These are phyloP conservation scores for Ladona fulva DNA, from an alignment of 1,140 invertebrate genomes.

Conservation along the genomic window DNA sequence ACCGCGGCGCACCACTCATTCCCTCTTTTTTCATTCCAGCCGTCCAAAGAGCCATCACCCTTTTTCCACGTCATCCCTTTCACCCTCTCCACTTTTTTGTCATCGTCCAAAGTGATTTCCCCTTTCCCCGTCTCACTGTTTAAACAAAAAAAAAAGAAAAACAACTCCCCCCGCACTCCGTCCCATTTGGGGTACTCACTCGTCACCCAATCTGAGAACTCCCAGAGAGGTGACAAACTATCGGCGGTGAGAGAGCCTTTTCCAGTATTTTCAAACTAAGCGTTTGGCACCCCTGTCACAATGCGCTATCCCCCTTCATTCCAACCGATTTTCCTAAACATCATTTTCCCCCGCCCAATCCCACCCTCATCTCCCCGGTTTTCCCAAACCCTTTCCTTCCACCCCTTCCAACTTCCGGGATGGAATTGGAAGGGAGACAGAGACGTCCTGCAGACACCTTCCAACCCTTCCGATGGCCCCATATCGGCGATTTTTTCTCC, in stretches of 20 bases:
- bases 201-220: background rate
- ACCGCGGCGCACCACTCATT: no score
- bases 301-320: background rate
- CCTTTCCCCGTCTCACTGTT: no score
- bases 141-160: no score
- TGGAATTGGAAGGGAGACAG: no score
- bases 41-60: no score
- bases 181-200: background rate
- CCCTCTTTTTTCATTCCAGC: no score
- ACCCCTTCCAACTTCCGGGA: background rate
- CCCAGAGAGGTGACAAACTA: background rate
- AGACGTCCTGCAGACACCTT: no score
- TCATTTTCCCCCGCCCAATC: background rate
- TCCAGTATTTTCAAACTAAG: background rate
- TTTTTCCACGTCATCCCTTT: no score
- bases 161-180: background rate
- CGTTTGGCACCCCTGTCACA: background rate
- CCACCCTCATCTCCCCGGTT: background rate
- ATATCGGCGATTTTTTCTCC: no score
- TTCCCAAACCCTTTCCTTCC: background rate
- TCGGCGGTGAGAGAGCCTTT: background rate
- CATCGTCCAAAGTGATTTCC: no score
- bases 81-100: no score
- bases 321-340: background rate
- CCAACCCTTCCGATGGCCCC: no score